These are phyloP conservation scores for Platynereis dumerilii DNA, from an alignment of 2,888 invertebrate species.

Conservation along the genomic window DNA sequence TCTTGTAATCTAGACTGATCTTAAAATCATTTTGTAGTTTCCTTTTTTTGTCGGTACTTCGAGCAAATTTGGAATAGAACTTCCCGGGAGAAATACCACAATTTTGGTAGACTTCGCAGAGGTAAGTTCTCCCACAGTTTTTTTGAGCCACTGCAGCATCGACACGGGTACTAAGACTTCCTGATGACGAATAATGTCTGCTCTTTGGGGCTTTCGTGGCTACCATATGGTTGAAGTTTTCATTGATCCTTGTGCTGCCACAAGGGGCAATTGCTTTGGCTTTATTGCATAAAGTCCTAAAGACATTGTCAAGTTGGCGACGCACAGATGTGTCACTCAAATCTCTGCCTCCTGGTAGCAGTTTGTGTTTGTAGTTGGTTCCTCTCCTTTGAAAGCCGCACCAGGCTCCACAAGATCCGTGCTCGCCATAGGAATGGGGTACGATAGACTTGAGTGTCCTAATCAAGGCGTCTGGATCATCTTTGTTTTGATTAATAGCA, in stretches of 20 bases:
- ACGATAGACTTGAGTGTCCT: conserved; percentile 4
- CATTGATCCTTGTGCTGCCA: conserved; percentile 11
- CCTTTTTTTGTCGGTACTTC: neutral
- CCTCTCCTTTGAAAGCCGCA: neutral
- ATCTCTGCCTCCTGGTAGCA: conserved; percentile 4
- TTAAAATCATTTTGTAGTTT: neutral
- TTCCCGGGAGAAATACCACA: conserved; percentile 4
- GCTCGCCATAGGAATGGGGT: conserved; percentile 15
- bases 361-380: neutral
- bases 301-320: neutral
- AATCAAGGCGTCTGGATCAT: neutral
- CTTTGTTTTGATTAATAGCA: conserved; percentile 20
- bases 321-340: neutral
- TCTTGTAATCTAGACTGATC: neutral
- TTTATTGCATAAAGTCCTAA: neutral
- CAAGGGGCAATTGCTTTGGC: conserved; percentile 6
- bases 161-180: neutral
- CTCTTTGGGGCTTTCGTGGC: conserved; percentile 9
- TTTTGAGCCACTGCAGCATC: conserved; percentile 10
- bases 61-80: conserved; percentile 4
- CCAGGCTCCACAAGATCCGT: conserved; percentile 11
- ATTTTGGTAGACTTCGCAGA: neutral
- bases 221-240: conserved; percentile 12
- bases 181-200: conserved; percentile 10
- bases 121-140: conserved; percentile 1